Conservation (phyloP, 2,888 invertebrate genomes). For the Melanophora roralis region DNA sequence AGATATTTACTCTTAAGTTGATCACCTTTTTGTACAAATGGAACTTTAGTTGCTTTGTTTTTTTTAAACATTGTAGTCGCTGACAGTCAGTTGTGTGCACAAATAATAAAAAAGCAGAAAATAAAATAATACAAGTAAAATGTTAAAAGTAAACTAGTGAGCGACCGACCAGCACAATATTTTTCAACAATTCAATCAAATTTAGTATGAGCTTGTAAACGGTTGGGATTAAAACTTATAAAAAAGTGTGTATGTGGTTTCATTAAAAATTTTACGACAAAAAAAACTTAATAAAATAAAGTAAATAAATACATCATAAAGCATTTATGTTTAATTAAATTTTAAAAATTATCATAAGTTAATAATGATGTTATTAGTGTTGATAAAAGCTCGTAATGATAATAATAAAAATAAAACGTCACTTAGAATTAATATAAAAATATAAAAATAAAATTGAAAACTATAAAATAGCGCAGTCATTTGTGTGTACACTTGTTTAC, state of each 20-base stretch:
- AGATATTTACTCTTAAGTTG: conserved; percentile 41
- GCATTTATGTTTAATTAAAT: no score
- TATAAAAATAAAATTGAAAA: not conserved
- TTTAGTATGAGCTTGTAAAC: conserved; percentile 58
- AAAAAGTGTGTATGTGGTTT: not conserved
- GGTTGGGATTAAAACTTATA: conserved; percentile 48
- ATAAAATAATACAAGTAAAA: conserved; percentile 19
- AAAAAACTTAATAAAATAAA: not conserved
- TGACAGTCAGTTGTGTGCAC: conserved; percentile 29
- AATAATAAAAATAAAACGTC: conserved; percentile 11
- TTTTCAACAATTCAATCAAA: conserved; percentile 55
- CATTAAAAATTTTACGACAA: not conserved
- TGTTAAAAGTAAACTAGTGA: conserved; percentile 30
- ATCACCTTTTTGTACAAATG: conserved; percentile 37
- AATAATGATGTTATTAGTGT: conserved; percentile 11
- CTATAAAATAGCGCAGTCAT: not conserved
- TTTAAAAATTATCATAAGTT: no score
- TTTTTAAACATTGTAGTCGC: conserved; percentile 7
- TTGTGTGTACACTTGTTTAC: conserved; percentile 36
- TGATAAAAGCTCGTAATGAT: not conserved
- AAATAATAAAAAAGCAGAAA: conserved; percentile 20
- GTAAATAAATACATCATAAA: not conserved
- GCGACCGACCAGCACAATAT: conserved; percentile 28
- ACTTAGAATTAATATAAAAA: not conserved
- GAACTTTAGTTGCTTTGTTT: conserved; percentile 5